Conservation (phyloP, 2,113 vertebrate species). For the Stercorarius parasiticus region DNA sequence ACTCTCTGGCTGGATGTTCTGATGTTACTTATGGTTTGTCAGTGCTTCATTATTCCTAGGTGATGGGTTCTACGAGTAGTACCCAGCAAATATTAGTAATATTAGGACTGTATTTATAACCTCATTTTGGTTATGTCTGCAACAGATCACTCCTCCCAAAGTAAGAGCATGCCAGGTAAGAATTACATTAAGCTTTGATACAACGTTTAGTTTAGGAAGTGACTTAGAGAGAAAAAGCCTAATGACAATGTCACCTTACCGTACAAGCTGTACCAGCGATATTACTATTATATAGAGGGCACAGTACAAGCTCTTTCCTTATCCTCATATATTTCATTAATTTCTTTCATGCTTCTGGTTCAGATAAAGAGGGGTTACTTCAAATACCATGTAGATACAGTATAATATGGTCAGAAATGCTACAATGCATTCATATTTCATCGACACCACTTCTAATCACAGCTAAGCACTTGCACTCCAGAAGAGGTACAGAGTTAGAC, state of each 20-base stretch:
- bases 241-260: conserved; percentile 31
- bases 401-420: conserved; percentile 9
- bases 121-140: background rate
- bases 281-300: background rate
- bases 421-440: conserved; percentile 15
- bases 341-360: conserved; percentile 35
- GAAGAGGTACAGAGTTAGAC: background rate
- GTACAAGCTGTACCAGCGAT: background rate
- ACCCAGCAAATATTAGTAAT: background rate
- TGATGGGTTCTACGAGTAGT: background rate
- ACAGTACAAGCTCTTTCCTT: conserved; percentile 6
- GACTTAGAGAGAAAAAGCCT: background rate
- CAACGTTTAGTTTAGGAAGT: background rate
- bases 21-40: background rate
- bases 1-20: background rate
- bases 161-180: background rate
- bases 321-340: conserved; percentile 27
- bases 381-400: conserved; percentile 19
- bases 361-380: conserved; percentile 35
- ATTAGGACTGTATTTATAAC: background rate
- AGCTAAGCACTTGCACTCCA: conserved; percentile 23
- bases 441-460: conserved; percentile 17
- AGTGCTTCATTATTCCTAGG: background rate
- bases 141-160: background rate
- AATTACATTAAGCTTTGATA: background rate